Conservation (phyloP, 2,888 invertebrate genomes). For the Rugalucina vietnamica region DNA sequence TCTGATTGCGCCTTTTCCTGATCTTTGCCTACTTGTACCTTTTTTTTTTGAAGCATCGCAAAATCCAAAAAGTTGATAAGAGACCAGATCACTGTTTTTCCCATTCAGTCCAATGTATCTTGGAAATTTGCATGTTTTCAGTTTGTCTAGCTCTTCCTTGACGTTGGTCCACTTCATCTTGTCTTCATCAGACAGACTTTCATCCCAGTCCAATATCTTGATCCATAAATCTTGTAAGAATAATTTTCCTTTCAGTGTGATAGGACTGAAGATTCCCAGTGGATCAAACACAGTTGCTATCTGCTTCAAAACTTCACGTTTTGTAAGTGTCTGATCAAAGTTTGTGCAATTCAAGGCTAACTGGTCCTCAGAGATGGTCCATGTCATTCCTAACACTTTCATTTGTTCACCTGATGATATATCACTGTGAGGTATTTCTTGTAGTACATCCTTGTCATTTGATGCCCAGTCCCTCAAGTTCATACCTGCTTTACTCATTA, state of each 20-base stretch:
- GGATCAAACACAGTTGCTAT: neutral
- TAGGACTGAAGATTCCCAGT: neutral
- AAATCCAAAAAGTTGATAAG: constrained; percentile 18
- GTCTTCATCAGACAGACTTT: neutral
- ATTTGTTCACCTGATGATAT: neutral
- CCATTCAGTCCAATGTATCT: neutral
- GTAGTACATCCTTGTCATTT: constrained; percentile 11
- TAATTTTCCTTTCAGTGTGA: constrained; percentile 12
- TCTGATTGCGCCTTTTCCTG: too few relatives aligned
- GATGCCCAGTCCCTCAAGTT: constrained; percentile 46
- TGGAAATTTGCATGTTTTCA: neutral
- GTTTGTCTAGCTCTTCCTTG: neutral
- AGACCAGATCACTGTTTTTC: neutral
- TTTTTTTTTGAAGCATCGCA: constrained; percentile 9
- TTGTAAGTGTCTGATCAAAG: neutral
- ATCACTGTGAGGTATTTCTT: neutral
- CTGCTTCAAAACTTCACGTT: neutral
- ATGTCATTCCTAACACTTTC: constrained; percentile 27
- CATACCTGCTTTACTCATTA: constrained; percentile 32
- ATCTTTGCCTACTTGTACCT: too few relatives aligned
- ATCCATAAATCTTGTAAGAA: constrained; percentile 25
- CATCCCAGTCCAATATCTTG: constrained; percentile 19
- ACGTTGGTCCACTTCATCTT: neutral
- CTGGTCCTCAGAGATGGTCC: constrained; percentile 15
- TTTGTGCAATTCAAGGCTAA: neutral